Conservation (phyloP, 2,797 vertebrate genomes). For the Alectoris magna region DNA sequence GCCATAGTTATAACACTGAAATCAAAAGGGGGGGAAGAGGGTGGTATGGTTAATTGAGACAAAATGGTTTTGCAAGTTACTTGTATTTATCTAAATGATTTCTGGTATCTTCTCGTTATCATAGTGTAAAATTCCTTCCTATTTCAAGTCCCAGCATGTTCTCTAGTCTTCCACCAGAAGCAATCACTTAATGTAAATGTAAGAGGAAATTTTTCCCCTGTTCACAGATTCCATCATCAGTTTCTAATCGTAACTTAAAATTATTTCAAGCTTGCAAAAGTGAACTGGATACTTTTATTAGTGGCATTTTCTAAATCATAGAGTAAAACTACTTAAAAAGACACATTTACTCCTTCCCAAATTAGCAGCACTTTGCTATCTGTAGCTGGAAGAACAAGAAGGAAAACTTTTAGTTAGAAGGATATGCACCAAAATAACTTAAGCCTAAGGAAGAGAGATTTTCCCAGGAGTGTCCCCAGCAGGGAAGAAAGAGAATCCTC, state of each 20-base stretch:
- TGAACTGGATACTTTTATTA: not conserved
- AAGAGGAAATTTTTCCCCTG: not conserved
- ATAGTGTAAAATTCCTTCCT: not conserved
- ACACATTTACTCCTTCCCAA: not conserved
- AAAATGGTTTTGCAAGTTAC: not conserved
- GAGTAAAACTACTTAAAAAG: not conserved
- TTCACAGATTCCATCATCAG: not conserved
- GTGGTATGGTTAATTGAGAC: not conserved
- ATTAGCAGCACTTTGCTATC: not conserved
- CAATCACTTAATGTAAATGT: not conserved
- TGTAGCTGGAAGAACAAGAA: not conserved
- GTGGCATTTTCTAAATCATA: not conserved
- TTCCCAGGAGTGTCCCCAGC: not conserved
- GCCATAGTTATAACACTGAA: slow-evolving; percentile 88
- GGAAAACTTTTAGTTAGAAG: not conserved
- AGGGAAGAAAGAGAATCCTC: not conserved
- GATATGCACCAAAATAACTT: not conserved
- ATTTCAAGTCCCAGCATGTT: not conserved
- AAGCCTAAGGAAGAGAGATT: not conserved
- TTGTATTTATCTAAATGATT: not conserved
- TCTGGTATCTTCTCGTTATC: not conserved
- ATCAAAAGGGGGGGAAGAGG: not conserved
- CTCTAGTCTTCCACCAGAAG: not conserved
- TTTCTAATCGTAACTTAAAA: not conserved
- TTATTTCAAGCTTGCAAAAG: not conserved